Base-by-base conservation (phyloP, 2,888 invertebrate genomes). In the Cynaeus angustus region DNA sequence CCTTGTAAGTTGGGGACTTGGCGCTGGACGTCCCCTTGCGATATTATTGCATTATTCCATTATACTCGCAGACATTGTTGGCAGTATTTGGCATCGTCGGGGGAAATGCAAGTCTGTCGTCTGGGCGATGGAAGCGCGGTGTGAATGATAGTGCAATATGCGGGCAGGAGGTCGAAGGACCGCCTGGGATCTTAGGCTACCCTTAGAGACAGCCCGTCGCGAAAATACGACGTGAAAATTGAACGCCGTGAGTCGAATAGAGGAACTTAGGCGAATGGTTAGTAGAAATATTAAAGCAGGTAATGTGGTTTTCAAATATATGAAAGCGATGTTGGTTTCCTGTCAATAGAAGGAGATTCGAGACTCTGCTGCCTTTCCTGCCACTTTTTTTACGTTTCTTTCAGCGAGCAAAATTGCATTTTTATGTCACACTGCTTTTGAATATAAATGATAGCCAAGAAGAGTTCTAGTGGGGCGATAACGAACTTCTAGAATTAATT, bases 61-160 rank as follows among this genome's bases (percentile, higher is more conserved):
- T 78, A 79, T 76, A 74, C 68, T 66, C 71, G 73, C 65, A 65
- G 67, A 67, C 69, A 71, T 75, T 75, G 75, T 76, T 67, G 73
- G 71, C 76, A 77, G 75, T 77, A 76, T 77, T 78, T 75, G 77
- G 75, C 73, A 74, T 74, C 74, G 75, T 70, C 77, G 72, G 72
- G 77, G 78, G 78, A 79, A 79, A 79, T 80, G 77, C 79, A 78
- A 72, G 72, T 75, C 73, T 75, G 73, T 70, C 72, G 74, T 68
- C 74, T 56, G 55, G 52, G 75, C 71, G 71, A 72, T 69, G 59
- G 66, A 71, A 68, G 66, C 72, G 70, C 72, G 70, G 73, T 74
- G 77, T 80, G 80, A 80, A 77, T 79, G 79, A 80, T 80, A 78
- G 78, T 78, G 79, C 78, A 80, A 80, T 80, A 80, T 78, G 77